These are phyloP conservation scores for Hyalella azteca DNA, from an alignment of 2,888 invertebrate genomes.

Conservation along the genomic window DNA sequence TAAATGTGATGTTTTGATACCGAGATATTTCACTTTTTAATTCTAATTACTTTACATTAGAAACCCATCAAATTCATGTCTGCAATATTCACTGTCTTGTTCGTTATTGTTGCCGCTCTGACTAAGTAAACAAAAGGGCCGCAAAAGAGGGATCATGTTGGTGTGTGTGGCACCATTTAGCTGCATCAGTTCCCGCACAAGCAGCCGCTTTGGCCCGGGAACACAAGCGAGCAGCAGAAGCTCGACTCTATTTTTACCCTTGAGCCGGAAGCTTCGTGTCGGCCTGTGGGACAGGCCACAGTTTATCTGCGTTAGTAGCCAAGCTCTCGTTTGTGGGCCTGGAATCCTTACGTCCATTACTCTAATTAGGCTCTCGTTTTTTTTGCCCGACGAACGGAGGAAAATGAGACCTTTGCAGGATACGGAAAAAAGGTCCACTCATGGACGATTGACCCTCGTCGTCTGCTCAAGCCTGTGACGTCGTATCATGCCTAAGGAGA, in stretches of 20 bases:
- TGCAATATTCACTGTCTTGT: no score
- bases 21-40: no score
- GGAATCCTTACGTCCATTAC: constrained; percentile 32
- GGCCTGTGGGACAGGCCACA: constrained; percentile 15
- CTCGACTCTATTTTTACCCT: neutral
- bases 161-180: no score
- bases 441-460: neutral
- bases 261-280: neutral
- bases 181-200: no score
- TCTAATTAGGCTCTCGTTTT: constrained; percentile 20
- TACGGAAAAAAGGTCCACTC: constrained; percentile 25
- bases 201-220: no score
- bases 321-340: constrained; percentile 30
- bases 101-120: no score
- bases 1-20: no score
- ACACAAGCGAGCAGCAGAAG: constrained; percentile 19
- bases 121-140: no score
- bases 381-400: constrained; percentile 8
- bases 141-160: no score
- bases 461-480: neutral
- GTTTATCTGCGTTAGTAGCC: constrained; percentile 33
- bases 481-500: no score
- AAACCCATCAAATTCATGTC: no score
- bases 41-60: no score
- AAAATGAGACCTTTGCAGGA: neutral